Evolutionary conservation across 2,797 vertebrate species (phyloP).

Genomic region (Platyrinchus mystaceus): DNA sequence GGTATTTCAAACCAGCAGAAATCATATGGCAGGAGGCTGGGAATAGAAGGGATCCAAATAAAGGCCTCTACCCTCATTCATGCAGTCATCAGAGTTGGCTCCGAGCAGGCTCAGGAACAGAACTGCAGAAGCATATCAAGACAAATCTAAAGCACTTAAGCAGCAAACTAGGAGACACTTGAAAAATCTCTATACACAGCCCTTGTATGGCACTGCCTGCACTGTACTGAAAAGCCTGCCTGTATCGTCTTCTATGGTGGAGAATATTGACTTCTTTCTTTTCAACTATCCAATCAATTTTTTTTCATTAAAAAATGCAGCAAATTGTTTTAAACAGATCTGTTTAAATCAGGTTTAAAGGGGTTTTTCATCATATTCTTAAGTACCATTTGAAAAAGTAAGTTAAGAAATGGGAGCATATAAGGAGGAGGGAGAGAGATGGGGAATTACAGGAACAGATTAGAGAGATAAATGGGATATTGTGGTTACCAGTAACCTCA

Average conservation of each 20-base stretch:
- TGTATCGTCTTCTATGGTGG: background rate
- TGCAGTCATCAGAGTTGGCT: rapidly evolving
- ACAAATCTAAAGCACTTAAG: background rate
- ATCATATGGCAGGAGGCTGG: background rate
- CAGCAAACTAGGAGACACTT: background rate
- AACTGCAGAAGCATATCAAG: background rate
- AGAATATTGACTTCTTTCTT: background rate
- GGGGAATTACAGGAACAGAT: background rate
- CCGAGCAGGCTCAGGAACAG: background rate
- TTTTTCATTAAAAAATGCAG: background rate
- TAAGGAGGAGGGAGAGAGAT: background rate
- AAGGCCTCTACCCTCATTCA: background rate
- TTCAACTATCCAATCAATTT: background rate
- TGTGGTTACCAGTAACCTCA: background rate
- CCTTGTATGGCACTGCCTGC: background rate
- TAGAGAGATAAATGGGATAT: background rate
- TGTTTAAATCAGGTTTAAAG: background rate
- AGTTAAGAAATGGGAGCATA: background rate
- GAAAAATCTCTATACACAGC: background rate
- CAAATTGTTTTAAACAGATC: background rate
- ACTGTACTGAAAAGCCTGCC: background rate
- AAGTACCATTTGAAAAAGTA: background rate
- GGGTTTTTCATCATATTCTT: background rate
- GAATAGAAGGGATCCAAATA: background rate
- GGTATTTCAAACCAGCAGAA: background rate